Percentiles rank a stretch among this genome's conserved stretches.
Evolutionary conservation across 2,888 invertebrate genomes (phyloP).

Genomic region (Acrobasis repandana): DNA sequence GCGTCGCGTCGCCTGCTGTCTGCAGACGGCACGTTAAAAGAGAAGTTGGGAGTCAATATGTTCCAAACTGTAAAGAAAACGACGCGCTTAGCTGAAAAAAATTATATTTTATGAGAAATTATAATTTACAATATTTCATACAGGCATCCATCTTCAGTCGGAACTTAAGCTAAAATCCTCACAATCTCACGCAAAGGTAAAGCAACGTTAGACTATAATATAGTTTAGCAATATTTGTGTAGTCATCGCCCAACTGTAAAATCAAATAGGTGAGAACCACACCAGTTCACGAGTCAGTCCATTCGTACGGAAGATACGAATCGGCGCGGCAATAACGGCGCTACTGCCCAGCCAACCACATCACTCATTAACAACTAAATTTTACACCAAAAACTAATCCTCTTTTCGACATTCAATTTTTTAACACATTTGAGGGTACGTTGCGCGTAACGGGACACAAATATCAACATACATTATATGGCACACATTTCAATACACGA

Average conservation of each 20-base stretch:
- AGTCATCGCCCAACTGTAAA: slow-evolving; percentile 74
- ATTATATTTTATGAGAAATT: slow-evolving; percentile 85
- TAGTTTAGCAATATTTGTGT: slow-evolving; percentile 81
- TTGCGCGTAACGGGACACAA: background rate
- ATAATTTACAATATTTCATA: slow-evolving; percentile 84
- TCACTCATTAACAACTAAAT: background rate
- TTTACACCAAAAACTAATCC: background rate
- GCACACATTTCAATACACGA: background rate
- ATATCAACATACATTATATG: background rate
- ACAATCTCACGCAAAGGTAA: slow-evolving; percentile 84
- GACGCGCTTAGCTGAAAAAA: slow-evolving; percentile 80
- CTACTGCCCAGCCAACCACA: slow-evolving; percentile 32
- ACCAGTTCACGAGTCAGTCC: slow-evolving; percentile 66
- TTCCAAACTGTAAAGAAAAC: slow-evolving; percentile 60
- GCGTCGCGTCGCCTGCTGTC: too few species aligned
- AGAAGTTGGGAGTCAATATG: background rate
- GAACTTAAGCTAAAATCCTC: slow-evolving; percentile 84
- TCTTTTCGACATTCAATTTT: background rate
- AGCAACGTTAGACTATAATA: slow-evolving; percentile 84
- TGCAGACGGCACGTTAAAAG: background rate
- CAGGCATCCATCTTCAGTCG: slow-evolving; percentile 84
- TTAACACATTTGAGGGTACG: too few species aligned
- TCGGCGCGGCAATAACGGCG: slow-evolving; percentile 41
- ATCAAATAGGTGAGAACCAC: slow-evolving; percentile 66
- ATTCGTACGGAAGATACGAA: slow-evolving; percentile 63